Base-by-base conservation (phyloP, 2,888 invertebrate species). In the Hirtodrosophila confusa region DNA sequence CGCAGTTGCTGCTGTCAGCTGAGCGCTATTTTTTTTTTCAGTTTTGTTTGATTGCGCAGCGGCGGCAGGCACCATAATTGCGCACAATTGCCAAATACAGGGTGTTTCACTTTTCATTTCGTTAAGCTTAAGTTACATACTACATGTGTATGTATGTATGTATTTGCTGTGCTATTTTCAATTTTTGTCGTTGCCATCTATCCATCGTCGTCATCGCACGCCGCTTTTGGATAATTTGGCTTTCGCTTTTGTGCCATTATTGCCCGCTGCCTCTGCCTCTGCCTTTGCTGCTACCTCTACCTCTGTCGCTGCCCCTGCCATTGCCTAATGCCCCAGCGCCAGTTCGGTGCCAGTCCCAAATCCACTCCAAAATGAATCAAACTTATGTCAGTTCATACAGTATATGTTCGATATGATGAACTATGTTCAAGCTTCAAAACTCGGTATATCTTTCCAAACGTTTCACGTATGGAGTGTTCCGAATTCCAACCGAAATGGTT, bases 151-250 rank as follows among this genome's bases (percentile, higher is more conserved):
- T 40, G 9, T 40, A 40, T 4, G 9, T 10, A 23, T 41, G 24
- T 41, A 9, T 9, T 43, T 57, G 40, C 60, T 73, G 68, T 75
- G 84, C 84, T 75, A 75, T 79, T 80, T 75, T 64, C 63, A 71
- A 66, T 78, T 68, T 78, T 71, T 54, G 37, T 40, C 43, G 35
- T 40, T 33, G 55, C 62, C 49, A 62, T 58, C 58, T 12, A 23
- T 60, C 35, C 12, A 29, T 67, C 64, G 70, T 78, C 76, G 63
- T 67, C 79, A 74, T 65, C 84, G 75, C 64, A 72, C 49, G 67
- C 86, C 84, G 72, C 62, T 80, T 84, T 80, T 85, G 82, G 87
- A 80, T 80, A 83, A 75, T 85, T 84, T 84, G 69, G 84, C 84
- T 84, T 84, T 84, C 87, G 84, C 84, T 84, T 87, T 82, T 86